Evolutionary conservation across 1,140 invertebrate species (phyloP).

Genomic region (Procambarus clarkii): DNA sequence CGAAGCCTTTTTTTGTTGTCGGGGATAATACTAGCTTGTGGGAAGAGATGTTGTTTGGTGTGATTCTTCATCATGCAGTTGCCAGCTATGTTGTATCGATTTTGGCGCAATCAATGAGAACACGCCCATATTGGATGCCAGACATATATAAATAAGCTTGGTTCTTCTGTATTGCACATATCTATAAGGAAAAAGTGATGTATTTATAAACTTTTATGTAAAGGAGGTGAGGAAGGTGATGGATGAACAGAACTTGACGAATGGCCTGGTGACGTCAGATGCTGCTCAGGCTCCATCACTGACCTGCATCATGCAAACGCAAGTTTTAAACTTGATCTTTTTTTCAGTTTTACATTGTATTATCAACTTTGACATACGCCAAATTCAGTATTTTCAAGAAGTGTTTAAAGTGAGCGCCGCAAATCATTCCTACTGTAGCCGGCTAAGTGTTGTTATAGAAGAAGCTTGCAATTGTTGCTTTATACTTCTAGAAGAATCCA

Average conservation of each 20-base stretch:
- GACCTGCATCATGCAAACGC: background rate
- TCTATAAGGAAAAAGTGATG: no score
- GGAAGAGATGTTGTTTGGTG: background rate
- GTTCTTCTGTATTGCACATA: background rate
- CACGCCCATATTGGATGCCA: constrained; percentile 33
- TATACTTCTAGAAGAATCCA: no score
- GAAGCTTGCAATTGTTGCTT: no score
- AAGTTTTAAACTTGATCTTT: background rate
- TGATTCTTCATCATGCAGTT: background rate
- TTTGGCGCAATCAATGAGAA: constrained; percentile 40
- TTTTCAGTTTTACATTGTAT: no score
- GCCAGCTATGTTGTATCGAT: constrained; percentile 20
- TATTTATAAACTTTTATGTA: no score
- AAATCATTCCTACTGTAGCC: no score
- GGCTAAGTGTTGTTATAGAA: no score
- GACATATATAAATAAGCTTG: background rate
- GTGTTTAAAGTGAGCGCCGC: no score
- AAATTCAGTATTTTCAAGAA: no score
- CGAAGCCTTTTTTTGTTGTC: no score
- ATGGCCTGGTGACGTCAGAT: background rate
- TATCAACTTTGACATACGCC: no score
- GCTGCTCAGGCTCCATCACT: background rate
- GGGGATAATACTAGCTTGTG: background rate
- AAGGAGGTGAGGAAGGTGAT: no score
- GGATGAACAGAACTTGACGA: background rate